Base-by-base conservation (phyloP, 2,888 invertebrate genomes). In the Calameuta filiformis region DNA sequence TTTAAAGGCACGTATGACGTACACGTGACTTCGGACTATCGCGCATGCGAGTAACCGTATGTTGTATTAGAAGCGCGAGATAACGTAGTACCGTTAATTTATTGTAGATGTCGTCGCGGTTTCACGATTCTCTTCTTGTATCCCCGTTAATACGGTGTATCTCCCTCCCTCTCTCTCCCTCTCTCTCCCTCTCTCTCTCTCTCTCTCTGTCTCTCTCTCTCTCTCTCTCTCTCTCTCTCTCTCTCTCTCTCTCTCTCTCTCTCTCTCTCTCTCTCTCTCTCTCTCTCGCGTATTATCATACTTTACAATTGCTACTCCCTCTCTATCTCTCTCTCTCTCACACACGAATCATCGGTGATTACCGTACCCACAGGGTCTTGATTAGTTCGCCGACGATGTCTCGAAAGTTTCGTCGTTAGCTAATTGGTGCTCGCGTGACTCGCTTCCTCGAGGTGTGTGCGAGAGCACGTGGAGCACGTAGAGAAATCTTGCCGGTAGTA, bases 401-500 rank as follows among this genome's bases (percentile, higher is more conserved):
- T 87, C 85, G 81, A 87, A 88, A 88, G 85, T 88, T 88, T 88
- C 87, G 87, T 88, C 88, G 88, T 87, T 87, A 87, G 87, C 88
- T 88, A 88, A 88, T 88, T 88, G 88, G 84, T 83, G 87, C 80
- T 81, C 83, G 84, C 84, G 83, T 83, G 83, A 85, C 84, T 87
- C 87, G 71, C 56, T 23, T 56, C 56, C 23, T 23, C 23, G 15
- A 56, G 23, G 56, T 56, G 56, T 56, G 56, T 23, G 56, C 56
- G 56, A 56, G 56, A 56, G 56, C 56, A 56, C 56, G 56, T 56
- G 56, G 56, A 56, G 23, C 56, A 56, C 56, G 56, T 23, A 23
- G 56, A 56, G 56, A 56, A 56, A 56, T 56, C 56, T 56, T 40
- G 40, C 0, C 56, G 23, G 9, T 2, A 15, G 6, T 23, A 40